Evolutionary conservation across 2,888 invertebrate genomes (phyloP), one percentile per base, ranked within the genome.

Genomic region (Balanococcus diminutus): DNA sequence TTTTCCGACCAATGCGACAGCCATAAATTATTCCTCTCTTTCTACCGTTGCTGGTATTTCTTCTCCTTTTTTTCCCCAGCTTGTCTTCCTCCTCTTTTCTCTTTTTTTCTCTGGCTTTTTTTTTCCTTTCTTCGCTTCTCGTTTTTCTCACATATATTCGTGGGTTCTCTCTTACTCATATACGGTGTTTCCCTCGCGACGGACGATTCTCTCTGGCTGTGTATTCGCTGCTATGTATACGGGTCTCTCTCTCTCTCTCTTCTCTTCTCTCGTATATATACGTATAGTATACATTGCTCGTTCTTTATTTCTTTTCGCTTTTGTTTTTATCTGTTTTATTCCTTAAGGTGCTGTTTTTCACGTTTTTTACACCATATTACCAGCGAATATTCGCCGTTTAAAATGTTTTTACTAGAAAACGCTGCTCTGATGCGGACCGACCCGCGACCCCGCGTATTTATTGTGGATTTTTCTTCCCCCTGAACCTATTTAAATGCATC

Each of bases 1-100:
- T 84, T 72, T 84, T 84, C 84, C 84, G 84, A 84, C 84, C 84
- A 84, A 75, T 46, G 84, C 84, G 84, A 84, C 84, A 72, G 75
- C 84, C 75, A 84, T 84, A 84, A 84, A 84, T 84, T 72, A 84
- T 42, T 39, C 84, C 75, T 84, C 84, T 84, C 84, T 84, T 84
- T 84, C 75, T 75, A 39, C n/a, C n/a, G 46, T 46, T 9, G n/a
- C n/a, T 39, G 22, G 31, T 75, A 31, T 61, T 39, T 75, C 46
- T 42, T 84, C 46, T 46, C n/a, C n/a, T 22, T 83, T 83, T 61
- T 32, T 56, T 28, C 32, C 36, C 61, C n/a, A n/a, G n/a, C n/a
- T n/a, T n/a, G n/a, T 56, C 28, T 67, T 67, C 67, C 25, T 67
- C 22, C 6, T 22, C 22, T 67, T 67, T 67, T n/a, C 3, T n/a